Conservation (phyloP, 2,888 invertebrate species). For the Gerris lacustris region DNA sequence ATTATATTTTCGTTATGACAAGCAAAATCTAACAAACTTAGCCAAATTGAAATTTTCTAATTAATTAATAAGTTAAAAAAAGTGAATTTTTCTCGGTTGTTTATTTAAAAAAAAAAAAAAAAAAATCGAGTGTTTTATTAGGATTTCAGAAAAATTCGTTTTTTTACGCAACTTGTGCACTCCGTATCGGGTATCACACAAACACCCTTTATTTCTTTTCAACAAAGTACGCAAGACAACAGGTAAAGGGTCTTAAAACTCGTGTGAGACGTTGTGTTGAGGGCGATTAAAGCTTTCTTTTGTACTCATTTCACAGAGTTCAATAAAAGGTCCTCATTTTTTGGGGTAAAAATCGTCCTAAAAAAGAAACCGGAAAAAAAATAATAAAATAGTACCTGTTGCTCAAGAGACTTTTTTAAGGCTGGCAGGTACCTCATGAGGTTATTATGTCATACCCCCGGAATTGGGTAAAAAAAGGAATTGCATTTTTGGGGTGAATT, state of each 20-base stretch:
- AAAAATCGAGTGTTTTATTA: background rate
- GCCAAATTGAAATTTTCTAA: too few species aligned
- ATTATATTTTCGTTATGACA: too few species aligned
- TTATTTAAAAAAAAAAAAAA: too few species aligned
- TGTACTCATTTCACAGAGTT: background rate
- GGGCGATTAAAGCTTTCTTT: background rate
- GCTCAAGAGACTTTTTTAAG: background rate
- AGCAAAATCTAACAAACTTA: too few species aligned
- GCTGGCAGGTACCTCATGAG: background rate
- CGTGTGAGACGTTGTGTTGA: background rate
- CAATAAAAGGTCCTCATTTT: background rate
- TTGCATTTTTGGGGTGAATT: too few species aligned
- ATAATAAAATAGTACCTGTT: background rate
- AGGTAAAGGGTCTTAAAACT: conserved; percentile 1
- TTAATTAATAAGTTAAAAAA: too few species aligned
- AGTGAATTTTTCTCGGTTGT: too few species aligned
- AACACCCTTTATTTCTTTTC: background rate
- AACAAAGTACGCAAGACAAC: background rate
- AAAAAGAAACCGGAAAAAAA: background rate
- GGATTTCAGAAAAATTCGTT: background rate
- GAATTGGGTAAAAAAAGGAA: background rate
- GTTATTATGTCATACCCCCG: background rate
- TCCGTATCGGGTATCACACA: background rate
- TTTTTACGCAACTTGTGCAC: background rate
- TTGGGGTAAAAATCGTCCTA: background rate